Conservation (phyloP, 2,797 vertebrate genomes). For the Propithecus deckenii region DNA sequence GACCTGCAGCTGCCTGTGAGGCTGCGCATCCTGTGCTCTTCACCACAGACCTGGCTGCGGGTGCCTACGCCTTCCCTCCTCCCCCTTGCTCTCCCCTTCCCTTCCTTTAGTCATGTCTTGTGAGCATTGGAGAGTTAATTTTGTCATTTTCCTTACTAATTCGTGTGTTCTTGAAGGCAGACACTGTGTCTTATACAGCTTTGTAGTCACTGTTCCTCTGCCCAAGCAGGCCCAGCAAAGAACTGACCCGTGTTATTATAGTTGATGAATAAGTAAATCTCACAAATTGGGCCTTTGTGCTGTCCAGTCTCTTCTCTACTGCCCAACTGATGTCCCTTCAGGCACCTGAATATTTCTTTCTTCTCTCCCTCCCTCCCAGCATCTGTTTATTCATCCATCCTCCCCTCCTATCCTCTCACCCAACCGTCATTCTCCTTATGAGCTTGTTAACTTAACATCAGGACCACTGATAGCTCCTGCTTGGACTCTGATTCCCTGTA, state of each 20-base stretch:
- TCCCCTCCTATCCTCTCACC: too few relatives aligned
- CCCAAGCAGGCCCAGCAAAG: neutral
- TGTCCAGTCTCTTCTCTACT: neutral
- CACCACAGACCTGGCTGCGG: accelerated
- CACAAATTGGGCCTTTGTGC: neutral
- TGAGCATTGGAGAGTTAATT: neutral
- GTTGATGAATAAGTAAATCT: neutral
- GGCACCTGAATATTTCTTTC: neutral
- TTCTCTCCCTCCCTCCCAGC: neutral
- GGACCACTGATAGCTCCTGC: neutral
- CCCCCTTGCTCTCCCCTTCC: neutral
- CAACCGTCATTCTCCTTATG: neutral
- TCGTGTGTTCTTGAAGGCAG: neutral
- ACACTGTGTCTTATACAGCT: neutral
- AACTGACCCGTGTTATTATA: neutral
- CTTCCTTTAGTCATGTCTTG: neutral
- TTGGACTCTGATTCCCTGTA: neutral
- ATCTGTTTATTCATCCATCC: neutral
- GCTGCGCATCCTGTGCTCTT: accelerated
- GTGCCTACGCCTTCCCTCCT: accelerated
- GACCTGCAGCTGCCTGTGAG: too few relatives aligned
- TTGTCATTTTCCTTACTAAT: neutral
- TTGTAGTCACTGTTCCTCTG: neutral
- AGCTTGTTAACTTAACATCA: neutral
- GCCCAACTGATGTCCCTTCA: neutral